Conservation (phyloP, 1,140 invertebrate species). For the Philaenus spumarius region DNA sequence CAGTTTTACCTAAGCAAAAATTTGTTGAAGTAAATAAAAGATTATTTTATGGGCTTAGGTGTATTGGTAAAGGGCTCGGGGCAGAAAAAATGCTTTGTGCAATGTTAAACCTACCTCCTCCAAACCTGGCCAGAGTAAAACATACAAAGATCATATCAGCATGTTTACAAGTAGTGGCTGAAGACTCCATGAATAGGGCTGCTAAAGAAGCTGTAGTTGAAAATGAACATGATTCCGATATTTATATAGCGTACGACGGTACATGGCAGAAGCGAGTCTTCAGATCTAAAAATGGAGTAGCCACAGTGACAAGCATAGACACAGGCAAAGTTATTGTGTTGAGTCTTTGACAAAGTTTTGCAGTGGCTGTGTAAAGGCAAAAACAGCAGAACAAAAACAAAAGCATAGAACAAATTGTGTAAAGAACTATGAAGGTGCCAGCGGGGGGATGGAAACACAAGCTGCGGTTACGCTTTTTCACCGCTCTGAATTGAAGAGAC, state of each 20-base stretch:
- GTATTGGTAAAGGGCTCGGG: not conserved
- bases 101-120: not conserved
- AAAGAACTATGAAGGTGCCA: slow-evolving; percentile 9
- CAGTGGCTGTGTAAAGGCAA: not conserved
- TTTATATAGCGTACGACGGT: slow-evolving; percentile 3
- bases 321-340: not conserved
- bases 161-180: slow-evolving; percentile 1
- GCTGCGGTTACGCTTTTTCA: slow-evolving; percentile 1
- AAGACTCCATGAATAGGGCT: too few relatives aligned
- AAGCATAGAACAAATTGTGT: slow-evolving; percentile 11
- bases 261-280: slow-evolving; percentile 13
- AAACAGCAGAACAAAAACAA: slow-evolving; percentile 6
- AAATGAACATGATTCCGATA: not conserved
- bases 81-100: slow-evolving; percentile 1
- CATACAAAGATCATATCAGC: slow-evolving; percentile 3
- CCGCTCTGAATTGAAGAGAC: not conserved
- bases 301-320: slow-evolving; percentile 3
- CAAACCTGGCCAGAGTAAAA: slow-evolving; percentile 2
- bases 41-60: not conserved
- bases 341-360: not conserved
- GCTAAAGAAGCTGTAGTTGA: not conserved
- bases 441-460: slow-evolving; percentile 4
- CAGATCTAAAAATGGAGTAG: slow-evolving; percentile 6
- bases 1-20: too few relatives aligned
- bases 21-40: too few relatives aligned